These are phyloP conservation scores for Cheilosia grossa DNA, from an alignment of 2,888 invertebrate species.

Conservation along the genomic window DNA sequence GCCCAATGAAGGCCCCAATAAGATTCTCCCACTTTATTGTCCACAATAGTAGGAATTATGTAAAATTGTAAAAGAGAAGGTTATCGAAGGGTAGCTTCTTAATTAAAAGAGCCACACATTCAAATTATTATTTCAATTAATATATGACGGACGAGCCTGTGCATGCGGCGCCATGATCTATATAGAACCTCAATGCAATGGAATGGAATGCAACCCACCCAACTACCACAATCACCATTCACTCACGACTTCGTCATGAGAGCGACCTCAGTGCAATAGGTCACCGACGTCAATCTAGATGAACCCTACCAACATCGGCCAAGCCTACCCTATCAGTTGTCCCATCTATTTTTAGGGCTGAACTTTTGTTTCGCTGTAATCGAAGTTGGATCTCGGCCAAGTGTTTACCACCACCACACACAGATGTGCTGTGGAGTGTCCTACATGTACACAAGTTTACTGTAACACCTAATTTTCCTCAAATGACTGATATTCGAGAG, in stretches of 20 bases:
- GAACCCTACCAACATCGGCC: slow-evolving; percentile 14
- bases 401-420: slow-evolving; percentile 37
- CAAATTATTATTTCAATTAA: too few relatives aligned
- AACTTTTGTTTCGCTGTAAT: slow-evolving; percentile 52
- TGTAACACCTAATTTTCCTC: slow-evolving; percentile 52
- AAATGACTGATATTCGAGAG: slow-evolving; percentile 62
- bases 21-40: too few relatives aligned
- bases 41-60: too few relatives aligned
- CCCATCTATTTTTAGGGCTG: slow-evolving; percentile 49
- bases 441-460: slow-evolving; percentile 37
- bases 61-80: too few relatives aligned
- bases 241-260: not conserved
- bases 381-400: slow-evolving; percentile 65
- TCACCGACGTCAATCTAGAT: slow-evolving; percentile 44
- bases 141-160: too few relatives aligned
- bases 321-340: slow-evolving; percentile 16
- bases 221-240: not conserved
- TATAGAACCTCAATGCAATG: too few relatives aligned
- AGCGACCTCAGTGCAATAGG: slow-evolving; percentile 28
- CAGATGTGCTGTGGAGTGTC: slow-evolving; percentile 35
- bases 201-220: too few relatives aligned
- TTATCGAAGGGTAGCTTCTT: too few relatives aligned
- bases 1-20: too few relatives aligned
- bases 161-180: too few relatives aligned
- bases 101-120: too few relatives aligned